Evolutionary conservation across 2,888 invertebrate genomes (phyloP).

Genomic region (Phlogophora meticulosa): DNA sequence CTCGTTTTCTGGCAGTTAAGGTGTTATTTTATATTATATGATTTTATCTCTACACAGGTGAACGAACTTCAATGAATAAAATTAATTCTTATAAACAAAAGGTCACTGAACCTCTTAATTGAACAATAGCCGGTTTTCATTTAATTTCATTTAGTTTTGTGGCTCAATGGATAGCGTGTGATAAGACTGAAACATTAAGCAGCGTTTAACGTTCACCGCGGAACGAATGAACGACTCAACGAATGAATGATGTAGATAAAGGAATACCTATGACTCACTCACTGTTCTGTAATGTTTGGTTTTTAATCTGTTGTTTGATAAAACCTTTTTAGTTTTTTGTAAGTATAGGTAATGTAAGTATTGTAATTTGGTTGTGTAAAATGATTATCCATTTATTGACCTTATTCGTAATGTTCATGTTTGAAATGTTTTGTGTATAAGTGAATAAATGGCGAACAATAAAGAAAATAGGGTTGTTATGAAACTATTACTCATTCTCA

Average conservation of each 20-base stretch:
- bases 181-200: conserved; percentile 58
- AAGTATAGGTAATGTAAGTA: neutral
- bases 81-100: conserved; percentile 31
- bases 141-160: conserved; percentile 51
- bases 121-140: conserved; percentile 54
- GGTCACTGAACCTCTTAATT: conserved; percentile 54
- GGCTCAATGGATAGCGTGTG: conserved; percentile 60
- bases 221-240: conserved; percentile 23
- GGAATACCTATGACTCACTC: conserved; percentile 35
- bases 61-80: conserved; percentile 14
- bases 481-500: neutral
- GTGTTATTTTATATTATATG: no score
- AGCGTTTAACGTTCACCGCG: conserved; percentile 38
- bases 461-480: neutral
- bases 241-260: conserved; percentile 44
- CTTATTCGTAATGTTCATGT: neutral
- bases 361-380: no score
- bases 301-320: conserved; percentile 25
- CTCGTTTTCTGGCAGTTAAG: no score
- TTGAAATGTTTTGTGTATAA: neutral
- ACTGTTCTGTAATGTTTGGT: conserved; percentile 22
- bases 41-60: conserved; percentile 7
- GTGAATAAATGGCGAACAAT: neutral
- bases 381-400: neutral
- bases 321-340: conserved; percentile 21